Conservation (phyloP, 2,113 vertebrate genomes). For the Pandion haliaetus region DNA sequence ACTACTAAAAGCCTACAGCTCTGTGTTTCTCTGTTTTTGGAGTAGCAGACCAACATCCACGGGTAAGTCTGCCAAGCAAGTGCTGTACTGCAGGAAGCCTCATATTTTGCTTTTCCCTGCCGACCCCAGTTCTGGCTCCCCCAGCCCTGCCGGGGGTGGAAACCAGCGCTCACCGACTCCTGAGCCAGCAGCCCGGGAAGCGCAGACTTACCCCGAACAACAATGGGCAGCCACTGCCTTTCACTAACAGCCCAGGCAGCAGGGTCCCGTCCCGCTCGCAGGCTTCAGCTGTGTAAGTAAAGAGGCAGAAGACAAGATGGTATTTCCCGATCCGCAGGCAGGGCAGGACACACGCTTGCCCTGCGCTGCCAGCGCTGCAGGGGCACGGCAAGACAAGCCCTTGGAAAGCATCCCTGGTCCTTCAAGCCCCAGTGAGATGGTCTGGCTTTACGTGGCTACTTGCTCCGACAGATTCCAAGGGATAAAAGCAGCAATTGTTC, state of each 20-base stretch:
- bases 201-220: fast-evolving
- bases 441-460: not conserved
- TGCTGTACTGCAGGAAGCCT: not conserved
- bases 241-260: not conserved
- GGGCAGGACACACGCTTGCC: not conserved
- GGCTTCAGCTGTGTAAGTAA: not conserved
- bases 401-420: not conserved
- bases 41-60: not conserved
- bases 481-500: not conserved
- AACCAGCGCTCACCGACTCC: not conserved
- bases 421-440: not conserved
- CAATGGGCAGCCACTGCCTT: fast-evolving
- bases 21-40: not conserved
- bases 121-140: not conserved
- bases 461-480: not conserved
- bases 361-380: too few species aligned
- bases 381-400: not conserved
- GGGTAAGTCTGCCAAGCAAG: not conserved
- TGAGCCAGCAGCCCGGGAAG: not conserved
- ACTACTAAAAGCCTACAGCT: not conserved
- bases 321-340: not conserved
- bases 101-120: not conserved
- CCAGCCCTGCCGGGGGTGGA: not conserved
- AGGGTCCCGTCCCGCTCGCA: not conserved
- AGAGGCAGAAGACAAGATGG: not conserved